These are phyloP conservation scores for Tetragnatha montana DNA, from an alignment of 2,888 invertebrate species.

Conservation along the genomic window DNA sequence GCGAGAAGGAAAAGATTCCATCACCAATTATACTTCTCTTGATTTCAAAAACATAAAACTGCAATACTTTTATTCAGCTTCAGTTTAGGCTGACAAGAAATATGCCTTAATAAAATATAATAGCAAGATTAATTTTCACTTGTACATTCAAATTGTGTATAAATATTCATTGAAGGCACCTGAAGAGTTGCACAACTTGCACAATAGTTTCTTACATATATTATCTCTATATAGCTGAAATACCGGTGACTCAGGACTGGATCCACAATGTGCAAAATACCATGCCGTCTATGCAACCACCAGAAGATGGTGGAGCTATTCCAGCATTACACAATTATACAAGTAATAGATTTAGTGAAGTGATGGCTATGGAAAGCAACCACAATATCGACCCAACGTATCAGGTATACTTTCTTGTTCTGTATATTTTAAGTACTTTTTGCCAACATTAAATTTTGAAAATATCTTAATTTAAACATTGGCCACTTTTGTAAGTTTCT, in stretches of 20 bases:
- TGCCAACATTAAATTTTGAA: not conserved
- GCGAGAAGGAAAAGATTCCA: too few species aligned
- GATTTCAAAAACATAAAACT: too few species aligned
- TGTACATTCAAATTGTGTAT: too few species aligned
- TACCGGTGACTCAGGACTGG: conserved; percentile 61
- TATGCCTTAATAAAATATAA: too few species aligned
- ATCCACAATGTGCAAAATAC: conserved; percentile 61
- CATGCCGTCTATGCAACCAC: conserved; percentile 36
- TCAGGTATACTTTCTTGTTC: conserved; percentile 45
- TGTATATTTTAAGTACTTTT: not conserved
- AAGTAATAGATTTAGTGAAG: conserved; percentile 61
- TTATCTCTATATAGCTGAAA: conserved; percentile 41
- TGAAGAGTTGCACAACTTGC: not conserved
- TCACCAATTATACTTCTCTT: too few species aligned
- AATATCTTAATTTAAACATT: too few species aligned
- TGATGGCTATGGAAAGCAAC: conserved; percentile 58
- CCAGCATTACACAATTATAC: conserved; percentile 51
- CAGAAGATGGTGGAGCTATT: conserved; percentile 50
- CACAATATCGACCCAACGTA: conserved; percentile 61
- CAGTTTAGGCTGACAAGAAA: too few species aligned
- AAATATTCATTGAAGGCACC: too few species aligned
- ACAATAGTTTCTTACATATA: not conserved
- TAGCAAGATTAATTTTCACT: too few species aligned
- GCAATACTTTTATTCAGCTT: too few species aligned
- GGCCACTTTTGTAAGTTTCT: too few species aligned